Percentiles rank a stretch among this genome's conserved stretches.
phyloP scores from a whole-genome alignment of 2,888 invertebrate genomes.

The Drosophila kokeensis region DNA sequence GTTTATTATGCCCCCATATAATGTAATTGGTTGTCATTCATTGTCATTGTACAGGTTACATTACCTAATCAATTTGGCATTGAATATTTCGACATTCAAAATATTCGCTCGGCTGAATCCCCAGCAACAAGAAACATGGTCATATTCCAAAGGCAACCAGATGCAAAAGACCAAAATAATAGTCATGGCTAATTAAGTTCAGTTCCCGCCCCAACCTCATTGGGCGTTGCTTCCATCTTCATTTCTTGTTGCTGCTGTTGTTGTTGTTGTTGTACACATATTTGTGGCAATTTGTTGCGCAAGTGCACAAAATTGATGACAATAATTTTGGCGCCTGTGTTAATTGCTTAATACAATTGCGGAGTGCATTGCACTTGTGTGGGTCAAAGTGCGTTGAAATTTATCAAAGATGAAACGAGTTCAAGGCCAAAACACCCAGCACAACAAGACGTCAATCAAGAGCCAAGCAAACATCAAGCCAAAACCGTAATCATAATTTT shows the following conservation, averaged over 20 bases:
- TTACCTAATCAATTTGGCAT: conserved; percentile 38
- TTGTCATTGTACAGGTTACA: conserved; percentile 20
- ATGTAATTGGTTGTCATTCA: not conserved
- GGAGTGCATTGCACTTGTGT: conserved; percentile 44
- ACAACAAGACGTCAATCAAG: conserved; percentile 59
- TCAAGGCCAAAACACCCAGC: conserved; percentile 61
- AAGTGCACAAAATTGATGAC: conserved; percentile 59
- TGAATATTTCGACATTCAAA: conserved; percentile 34
- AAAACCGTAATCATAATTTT: conserved; percentile 56
- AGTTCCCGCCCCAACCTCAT: conserved; percentile 8
- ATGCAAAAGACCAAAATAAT: conserved; percentile 18
- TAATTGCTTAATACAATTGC: conserved; percentile 58
- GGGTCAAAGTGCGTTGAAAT: conserved; percentile 56
- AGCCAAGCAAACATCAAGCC: conserved; percentile 11
- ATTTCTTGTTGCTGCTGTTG: conserved; percentile 6
- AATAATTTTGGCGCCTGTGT: conserved; percentile 50
- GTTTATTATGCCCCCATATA: not conserved
- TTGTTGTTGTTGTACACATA: conserved; percentile 13
- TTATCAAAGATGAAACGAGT: conserved; percentile 68
- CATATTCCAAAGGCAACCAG: conserved; percentile 7
- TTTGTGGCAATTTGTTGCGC: conserved; percentile 35
- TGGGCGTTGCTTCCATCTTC: conserved; percentile 4
- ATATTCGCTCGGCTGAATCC: conserved; percentile 22
- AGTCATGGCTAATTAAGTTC: conserved; percentile 55
- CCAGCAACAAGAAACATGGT: conserved; percentile 4